Percentiles rank a stretch among this genome's conserved stretches.
phyloP scores from a whole-genome alignment of 2,797 vertebrate species.

The Scleropages formosus region DNA sequence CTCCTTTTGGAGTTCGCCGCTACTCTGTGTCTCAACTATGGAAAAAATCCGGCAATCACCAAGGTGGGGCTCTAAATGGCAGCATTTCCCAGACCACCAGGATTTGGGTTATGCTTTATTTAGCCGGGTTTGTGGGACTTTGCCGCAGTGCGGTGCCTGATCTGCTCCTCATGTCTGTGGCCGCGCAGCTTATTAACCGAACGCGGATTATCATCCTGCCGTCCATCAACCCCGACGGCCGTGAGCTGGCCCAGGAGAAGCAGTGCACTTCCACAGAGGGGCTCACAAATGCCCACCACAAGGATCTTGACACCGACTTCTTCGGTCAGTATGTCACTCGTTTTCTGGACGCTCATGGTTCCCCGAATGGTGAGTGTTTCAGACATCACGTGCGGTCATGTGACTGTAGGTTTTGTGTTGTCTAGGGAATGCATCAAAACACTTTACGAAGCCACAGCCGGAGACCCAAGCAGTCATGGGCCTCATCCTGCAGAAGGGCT shows the following conservation, averaged over 20 bases:
- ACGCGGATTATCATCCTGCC: slow-evolving; percentile 92
- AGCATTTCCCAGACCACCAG: not conserved
- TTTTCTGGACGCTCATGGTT: too few relatives aligned
- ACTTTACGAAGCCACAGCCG: slow-evolving; percentile 66
- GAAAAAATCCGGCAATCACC: slow-evolving; percentile 84
- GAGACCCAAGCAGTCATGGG: slow-evolving; percentile 90
- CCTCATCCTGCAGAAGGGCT: slow-evolving; percentile 81
- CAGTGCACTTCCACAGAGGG: slow-evolving; percentile 81
- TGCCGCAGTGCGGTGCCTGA: too few relatives aligned
- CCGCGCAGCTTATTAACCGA: slow-evolving; percentile 81
- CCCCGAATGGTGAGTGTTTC: too few relatives aligned
- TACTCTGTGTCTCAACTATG: slow-evolving; percentile 91
- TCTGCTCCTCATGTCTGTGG: not conserved
- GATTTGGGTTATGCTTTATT: too few relatives aligned
- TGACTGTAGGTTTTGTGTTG: not conserved
- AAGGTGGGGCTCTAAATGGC: slow-evolving; percentile 68
- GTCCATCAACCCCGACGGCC: slow-evolving; percentile 90
- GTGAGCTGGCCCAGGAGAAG: slow-evolving; percentile 81
- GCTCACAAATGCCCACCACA: slow-evolving; percentile 74
- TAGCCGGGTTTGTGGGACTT: too few relatives aligned
- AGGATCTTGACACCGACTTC: slow-evolving; percentile 91
- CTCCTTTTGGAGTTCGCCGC: slow-evolving; percentile 90
- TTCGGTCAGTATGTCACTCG: slow-evolving; percentile 70
- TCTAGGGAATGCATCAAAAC: slow-evolving; percentile 83
- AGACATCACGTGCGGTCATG: not conserved